These are phyloP conservation scores for Amphilophus citrinellus DNA, from an alignment of 2,113 vertebrate genomes.

Conservation along the genomic window DNA sequence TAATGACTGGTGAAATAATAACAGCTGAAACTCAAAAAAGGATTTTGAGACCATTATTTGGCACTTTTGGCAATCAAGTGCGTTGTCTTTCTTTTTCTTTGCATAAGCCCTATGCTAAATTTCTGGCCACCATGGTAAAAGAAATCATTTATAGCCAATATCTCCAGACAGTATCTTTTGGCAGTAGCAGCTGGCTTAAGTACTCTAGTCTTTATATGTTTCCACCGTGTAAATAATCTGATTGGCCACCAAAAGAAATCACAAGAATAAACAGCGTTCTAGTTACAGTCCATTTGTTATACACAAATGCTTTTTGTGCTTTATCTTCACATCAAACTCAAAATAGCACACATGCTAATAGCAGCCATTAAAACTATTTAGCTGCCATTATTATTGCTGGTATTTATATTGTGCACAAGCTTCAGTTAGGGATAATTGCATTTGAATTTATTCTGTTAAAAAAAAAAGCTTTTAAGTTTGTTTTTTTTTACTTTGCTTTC, in stretches of 20 bases:
- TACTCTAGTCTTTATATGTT: slow-evolving; percentile 76
- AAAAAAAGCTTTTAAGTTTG: slow-evolving; percentile 10
- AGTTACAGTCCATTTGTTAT: slow-evolving; percentile 81
- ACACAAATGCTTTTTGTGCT: slow-evolving; percentile 75
- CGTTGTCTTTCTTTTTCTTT: slow-evolving; percentile 17
- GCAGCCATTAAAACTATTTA: slow-evolving; percentile 76
- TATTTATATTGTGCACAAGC: slow-evolving; percentile 61
- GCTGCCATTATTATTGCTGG: slow-evolving; percentile 72
- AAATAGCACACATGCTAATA: slow-evolving; percentile 75
- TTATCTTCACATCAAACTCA: slow-evolving; percentile 67
- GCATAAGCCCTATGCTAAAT: slow-evolving; percentile 32
- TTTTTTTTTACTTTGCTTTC: background rate
- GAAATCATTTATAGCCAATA: slow-evolving; percentile 66
- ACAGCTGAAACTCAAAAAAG: slow-evolving; percentile 48
- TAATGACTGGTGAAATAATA: slow-evolving; percentile 41
- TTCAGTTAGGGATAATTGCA: slow-evolving; percentile 58
- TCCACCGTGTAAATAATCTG: slow-evolving; percentile 80
- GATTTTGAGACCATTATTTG: slow-evolving; percentile 39
- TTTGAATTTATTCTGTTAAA: slow-evolving; percentile 49
- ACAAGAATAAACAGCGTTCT: slow-evolving; percentile 69
- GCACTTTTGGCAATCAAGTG: slow-evolving; percentile 13
- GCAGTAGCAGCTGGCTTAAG: slow-evolving; percentile 74
- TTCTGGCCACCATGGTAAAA: slow-evolving; percentile 64
- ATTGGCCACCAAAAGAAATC: slow-evolving; percentile 78
- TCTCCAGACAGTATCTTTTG: slow-evolving; percentile 81